phyloP scores from a whole-genome alignment of 1,140 invertebrate genomes.

The Drosophila seguyi region DNA sequence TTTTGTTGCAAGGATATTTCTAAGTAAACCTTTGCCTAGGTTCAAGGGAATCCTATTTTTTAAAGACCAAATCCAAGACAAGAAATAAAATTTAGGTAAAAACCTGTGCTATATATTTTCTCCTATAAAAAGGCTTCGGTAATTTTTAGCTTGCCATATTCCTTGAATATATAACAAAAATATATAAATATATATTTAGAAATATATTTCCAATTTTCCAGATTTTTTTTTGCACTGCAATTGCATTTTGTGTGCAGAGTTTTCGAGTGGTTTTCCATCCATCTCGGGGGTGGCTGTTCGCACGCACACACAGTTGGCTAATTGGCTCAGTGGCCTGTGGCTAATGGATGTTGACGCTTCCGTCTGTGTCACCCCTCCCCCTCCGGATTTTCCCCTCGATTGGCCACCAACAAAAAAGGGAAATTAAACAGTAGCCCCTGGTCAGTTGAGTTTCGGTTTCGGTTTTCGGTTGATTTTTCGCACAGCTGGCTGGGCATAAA shows the following conservation, averaged over 20 bases:
- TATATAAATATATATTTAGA: neutral
- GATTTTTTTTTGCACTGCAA: neutral
- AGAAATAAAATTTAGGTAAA: too few species aligned
- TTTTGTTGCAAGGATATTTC: too few species aligned
- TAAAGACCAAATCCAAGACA: too few species aligned
- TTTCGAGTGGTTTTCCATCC: slow-evolving; percentile 22
- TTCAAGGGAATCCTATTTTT: too few species aligned
- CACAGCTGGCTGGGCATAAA: slow-evolving; percentile 40
- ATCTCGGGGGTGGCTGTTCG: slow-evolving; percentile 21
- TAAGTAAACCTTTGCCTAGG: too few species aligned
- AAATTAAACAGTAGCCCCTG: slow-evolving; percentile 58
- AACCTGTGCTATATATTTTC: too few species aligned
- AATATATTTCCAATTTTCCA: neutral
- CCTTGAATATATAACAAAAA: neutral
- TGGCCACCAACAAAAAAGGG: slow-evolving; percentile 54
- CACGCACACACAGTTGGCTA: slow-evolving; percentile 44
- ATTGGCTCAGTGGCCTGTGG: slow-evolving; percentile 67
- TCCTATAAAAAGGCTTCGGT: too few species aligned
- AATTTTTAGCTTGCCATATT: neutral
- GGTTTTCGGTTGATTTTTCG: slow-evolving; percentile 47
- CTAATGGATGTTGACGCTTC: slow-evolving; percentile 78
- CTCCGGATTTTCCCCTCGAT: slow-evolving; percentile 60
- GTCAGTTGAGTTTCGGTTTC: slow-evolving; percentile 32
- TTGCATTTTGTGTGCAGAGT: slow-evolving; percentile 15
- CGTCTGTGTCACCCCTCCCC: slow-evolving; percentile 19